These are phyloP conservation scores for Tinea trinotella DNA, from an alignment of 2,888 invertebrate genomes.

Conservation along the genomic window DNA sequence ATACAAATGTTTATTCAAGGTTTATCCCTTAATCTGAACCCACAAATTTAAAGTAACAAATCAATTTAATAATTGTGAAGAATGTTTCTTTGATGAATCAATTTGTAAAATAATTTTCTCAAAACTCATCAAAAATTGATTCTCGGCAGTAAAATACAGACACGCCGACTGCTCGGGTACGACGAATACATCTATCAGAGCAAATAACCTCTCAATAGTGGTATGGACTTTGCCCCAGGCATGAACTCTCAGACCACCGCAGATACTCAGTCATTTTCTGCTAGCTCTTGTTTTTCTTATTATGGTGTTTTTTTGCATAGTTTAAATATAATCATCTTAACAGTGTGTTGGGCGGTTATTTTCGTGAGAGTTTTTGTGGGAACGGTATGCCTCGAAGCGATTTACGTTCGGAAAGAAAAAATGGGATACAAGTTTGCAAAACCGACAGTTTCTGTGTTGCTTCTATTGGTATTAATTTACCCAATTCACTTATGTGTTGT, in stretches of 20 bases:
- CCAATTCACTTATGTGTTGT: background rate
- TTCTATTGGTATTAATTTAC: conserved; percentile 10
- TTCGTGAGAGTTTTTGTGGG: conserved; percentile 19
- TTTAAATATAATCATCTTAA: conserved; percentile 15
- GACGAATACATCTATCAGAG: conserved; percentile 15
- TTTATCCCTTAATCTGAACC: background rate
- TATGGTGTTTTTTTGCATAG: conserved; percentile 18
- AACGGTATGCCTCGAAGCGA: conserved; percentile 15
- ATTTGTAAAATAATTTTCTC: background rate
- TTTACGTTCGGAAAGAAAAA: conserved; percentile 6
- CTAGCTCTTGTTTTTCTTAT: conserved; percentile 19
- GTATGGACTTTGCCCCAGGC: conserved; percentile 15
- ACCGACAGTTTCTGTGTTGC: background rate
- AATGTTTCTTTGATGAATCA: conserved; percentile 13
- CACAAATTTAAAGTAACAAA: background rate
- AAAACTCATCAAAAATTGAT: conserved; percentile 11
- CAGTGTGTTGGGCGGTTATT: conserved; percentile 15
- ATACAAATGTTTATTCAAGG: background rate
- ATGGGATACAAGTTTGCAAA: conserved; percentile 8
- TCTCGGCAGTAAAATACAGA: background rate
- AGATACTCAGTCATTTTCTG: conserved; percentile 18
- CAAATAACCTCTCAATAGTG: conserved; percentile 17
- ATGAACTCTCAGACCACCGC: conserved; percentile 17
- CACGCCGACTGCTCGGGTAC: conserved; percentile 17
- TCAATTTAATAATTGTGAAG: background rate